These are phyloP conservation scores for Labia minor DNA, from an alignment of 2,888 invertebrate genomes.

Conservation along the genomic window DNA sequence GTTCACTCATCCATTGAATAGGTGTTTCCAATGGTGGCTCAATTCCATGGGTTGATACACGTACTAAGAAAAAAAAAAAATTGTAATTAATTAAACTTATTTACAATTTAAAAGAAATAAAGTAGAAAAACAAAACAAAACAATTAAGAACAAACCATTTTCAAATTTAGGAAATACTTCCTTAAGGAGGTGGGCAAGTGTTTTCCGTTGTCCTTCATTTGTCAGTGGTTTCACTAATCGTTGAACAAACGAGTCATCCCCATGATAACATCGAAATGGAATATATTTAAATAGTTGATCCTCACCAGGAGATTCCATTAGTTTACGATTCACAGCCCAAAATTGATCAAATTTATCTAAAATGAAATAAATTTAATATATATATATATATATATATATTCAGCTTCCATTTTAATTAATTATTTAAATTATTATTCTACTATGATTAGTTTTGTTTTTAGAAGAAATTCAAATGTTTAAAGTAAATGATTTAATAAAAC, in stretches of 20 bases:
- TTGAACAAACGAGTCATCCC: constrained; percentile 62
- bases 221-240: constrained; percentile 64
- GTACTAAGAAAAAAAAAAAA: constrained; percentile 45
- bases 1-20: constrained; percentile 93
- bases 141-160: constrained; percentile 30
- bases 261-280: constrained; percentile 73
- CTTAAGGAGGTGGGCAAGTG: constrained; percentile 56
- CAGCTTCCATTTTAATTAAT: neutral
- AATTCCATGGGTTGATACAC: constrained; percentile 80
- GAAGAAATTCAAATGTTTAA: too few species aligned
- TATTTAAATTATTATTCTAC: neutral
- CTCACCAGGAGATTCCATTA: constrained; percentile 79
- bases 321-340: constrained; percentile 89
- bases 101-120: neutral
- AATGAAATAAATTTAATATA: constrained; percentile 31
- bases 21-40: constrained; percentile 78
- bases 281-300: constrained; percentile 79
- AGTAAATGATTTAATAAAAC: too few species aligned
- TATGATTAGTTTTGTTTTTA: neutral
- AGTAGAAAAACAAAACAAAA: too few species aligned
- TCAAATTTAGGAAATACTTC: constrained; percentile 53
- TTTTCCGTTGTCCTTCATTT: constrained; percentile 60
- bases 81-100: constrained; percentile 19
- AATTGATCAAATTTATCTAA: constrained; percentile 97
- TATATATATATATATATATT: neutral